These are phyloP conservation scores for Littorina saxatilis DNA, from an alignment of 1,140 invertebrate genomes.

Conservation along the genomic window DNA sequence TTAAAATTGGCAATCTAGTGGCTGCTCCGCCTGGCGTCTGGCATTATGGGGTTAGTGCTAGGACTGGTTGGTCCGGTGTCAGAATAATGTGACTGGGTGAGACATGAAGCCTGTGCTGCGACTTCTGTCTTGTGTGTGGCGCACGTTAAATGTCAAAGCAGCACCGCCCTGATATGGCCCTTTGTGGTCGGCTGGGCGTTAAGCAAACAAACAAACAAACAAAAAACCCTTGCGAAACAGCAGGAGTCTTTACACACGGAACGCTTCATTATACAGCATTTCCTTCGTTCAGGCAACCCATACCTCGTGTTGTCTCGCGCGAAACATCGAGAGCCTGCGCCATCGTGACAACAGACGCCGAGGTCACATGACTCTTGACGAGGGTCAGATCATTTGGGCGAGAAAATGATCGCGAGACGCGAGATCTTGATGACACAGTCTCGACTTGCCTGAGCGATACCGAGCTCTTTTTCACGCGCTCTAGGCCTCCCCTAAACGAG, in stretches of 20 bases:
- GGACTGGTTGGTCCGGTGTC: no score
- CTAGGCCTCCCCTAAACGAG: neutral
- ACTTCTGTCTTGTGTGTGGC: no score
- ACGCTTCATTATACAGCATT: neutral
- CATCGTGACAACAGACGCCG: conserved; percentile 32
- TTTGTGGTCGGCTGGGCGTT: no score
- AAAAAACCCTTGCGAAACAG: no score
- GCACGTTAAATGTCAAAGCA: no score
- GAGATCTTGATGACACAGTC: conserved; percentile 25
- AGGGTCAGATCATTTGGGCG: conserved; percentile 9
- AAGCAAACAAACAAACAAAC: no score
- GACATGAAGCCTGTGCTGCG: no score
- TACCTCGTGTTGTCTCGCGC: neutral
- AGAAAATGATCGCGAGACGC: neutral
- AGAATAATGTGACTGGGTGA: no score
- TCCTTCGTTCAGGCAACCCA: neutral
- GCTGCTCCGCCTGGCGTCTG: no score
- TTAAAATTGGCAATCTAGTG: no score
- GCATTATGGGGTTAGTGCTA: no score
- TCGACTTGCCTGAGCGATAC: conserved; percentile 19
- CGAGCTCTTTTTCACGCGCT: conserved; percentile 13
- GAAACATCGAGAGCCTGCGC: neutral
- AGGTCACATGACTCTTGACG: conserved; percentile 18
- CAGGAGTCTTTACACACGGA: neutral
- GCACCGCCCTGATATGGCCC: no score